These are phyloP conservation scores for Limanda limanda DNA, from an alignment of 2,113 vertebrate species.

Conservation along the genomic window DNA sequence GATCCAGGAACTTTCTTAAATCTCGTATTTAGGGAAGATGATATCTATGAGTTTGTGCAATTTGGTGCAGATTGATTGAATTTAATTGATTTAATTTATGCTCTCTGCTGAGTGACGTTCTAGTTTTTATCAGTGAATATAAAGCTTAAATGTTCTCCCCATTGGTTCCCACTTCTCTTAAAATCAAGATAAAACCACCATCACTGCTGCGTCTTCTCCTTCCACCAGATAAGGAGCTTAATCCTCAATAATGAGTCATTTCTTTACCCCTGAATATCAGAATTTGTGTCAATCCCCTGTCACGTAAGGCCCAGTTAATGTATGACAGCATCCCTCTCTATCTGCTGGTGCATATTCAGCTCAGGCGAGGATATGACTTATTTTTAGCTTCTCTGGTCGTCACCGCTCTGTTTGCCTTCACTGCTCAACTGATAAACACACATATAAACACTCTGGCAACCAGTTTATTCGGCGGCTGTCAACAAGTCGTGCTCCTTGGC, in stretches of 20 bases:
- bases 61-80: no score
- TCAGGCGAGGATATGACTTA: neutral
- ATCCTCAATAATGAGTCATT: neutral
- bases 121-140: no score
- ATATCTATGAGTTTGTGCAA: no score
- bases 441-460: slow-evolving; percentile 7
- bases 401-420: slow-evolving; percentile 37
- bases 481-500: slow-evolving; percentile 1
- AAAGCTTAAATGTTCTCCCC: neutral
- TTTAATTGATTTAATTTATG: no score
- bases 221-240: neutral
- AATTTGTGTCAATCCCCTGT: neutral
- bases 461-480: slow-evolving; percentile 27
- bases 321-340: neutral
- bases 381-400: slow-evolving; percentile 2
- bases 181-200: neutral
- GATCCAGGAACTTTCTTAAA: no score
- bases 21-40: no score
- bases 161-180: neutral
- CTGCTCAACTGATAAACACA: slow-evolving; percentile 28
- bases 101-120: no score
- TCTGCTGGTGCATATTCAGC: neutral
- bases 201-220: neutral
- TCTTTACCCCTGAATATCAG: neutral
- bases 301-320: neutral